These are phyloP conservation scores for Cepaea nemoralis DNA, from an alignment of 1,140 invertebrate genomes.

Conservation along the genomic window DNA sequence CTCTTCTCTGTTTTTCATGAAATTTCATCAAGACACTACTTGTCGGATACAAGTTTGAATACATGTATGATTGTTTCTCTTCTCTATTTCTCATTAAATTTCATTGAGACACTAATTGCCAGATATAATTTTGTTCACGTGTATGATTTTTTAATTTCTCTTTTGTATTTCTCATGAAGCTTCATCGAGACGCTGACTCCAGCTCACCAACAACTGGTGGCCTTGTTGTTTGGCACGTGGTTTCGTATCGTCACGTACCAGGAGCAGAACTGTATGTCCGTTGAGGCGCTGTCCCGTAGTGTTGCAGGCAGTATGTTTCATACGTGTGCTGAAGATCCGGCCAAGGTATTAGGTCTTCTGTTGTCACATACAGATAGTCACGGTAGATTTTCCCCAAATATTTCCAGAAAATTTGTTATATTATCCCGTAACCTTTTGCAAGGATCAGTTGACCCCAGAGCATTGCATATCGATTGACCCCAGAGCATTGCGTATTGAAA, in stretches of 20 bases:
- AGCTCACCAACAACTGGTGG: constrained; percentile 92
- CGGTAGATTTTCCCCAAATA: too few species aligned
- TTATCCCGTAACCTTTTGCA: too few species aligned
- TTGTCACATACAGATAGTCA: too few species aligned
- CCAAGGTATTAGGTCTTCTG: too few species aligned
- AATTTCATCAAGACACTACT: too few species aligned
- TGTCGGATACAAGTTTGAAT: too few species aligned
- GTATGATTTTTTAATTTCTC: not conserved
- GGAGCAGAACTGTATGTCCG: constrained; percentile 86
- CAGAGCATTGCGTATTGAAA: too few species aligned
- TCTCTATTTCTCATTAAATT: constrained; percentile 75
- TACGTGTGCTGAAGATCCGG: constrained; percentile 69
- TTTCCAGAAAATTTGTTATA: too few species aligned
- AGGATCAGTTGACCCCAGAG: too few species aligned
- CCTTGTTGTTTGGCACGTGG: constrained; percentile 92
- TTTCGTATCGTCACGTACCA: constrained; percentile 95
- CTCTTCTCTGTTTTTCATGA: too few species aligned
- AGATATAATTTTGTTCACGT: too few species aligned
- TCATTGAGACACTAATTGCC: constrained; percentile 88
- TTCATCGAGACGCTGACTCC: constrained; percentile 88
- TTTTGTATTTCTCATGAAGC: constrained; percentile 75
- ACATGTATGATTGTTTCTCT: not conserved
- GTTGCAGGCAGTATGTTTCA: constrained; percentile 99
- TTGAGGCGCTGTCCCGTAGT: constrained; percentile 91
- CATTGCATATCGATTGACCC: too few species aligned